phyloP scores from a whole-genome alignment of 2,797 vertebrate genomes.

The Zalophus californianus region DNA sequence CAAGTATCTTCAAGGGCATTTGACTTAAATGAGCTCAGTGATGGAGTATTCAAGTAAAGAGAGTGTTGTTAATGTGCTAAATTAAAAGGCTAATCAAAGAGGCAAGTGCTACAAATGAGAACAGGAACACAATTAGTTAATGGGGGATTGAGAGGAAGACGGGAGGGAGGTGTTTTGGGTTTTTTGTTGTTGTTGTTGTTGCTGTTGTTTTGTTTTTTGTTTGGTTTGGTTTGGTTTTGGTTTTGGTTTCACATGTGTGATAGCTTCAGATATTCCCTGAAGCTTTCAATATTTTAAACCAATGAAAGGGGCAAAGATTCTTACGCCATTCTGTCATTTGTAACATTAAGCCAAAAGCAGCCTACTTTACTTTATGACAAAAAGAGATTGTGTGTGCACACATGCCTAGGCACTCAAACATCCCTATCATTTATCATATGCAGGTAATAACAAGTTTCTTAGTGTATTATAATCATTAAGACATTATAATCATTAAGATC shows the following conservation, averaged over 20 bases:
- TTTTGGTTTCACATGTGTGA: background rate
- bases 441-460: background rate
- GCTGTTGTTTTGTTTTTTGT: background rate
- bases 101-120: slow-evolving; percentile 74
- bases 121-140: slow-evolving; percentile 82
- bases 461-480: background rate
- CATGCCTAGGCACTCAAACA: background rate
- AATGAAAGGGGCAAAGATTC: background rate
- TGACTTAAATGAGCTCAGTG: slow-evolving; percentile 85
- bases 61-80: slow-evolving; percentile 71
- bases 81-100: slow-evolving; percentile 81
- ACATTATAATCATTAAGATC: background rate
- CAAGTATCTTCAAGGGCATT: slow-evolving; percentile 86
- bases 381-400: background rate
- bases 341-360: background rate
- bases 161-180: background rate
- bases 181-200: background rate
- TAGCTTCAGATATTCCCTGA: background rate
- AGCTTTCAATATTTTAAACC: background rate
- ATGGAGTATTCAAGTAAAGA: slow-evolving; percentile 79
- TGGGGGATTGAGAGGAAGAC: slow-evolving; percentile 34
- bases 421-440: background rate
- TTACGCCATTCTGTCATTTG: background rate
- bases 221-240: background rate
- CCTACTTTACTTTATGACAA: background rate